phyloP scores from a whole-genome alignment of 2,113 vertebrate species.

The Ia io region DNA sequence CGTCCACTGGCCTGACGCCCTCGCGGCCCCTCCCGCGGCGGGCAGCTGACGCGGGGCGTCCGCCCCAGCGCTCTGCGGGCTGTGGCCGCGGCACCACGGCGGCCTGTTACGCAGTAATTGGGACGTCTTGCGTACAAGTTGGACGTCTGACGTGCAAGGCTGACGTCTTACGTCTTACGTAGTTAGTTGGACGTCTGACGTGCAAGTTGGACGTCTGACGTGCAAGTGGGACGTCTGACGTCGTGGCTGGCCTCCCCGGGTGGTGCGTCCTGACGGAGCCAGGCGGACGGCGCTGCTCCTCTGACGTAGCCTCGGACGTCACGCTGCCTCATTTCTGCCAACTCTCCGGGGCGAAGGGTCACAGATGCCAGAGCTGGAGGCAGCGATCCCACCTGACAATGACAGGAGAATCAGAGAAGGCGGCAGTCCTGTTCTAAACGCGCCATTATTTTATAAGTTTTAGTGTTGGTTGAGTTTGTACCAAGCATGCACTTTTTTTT shows the following conservation, averaged over 20 bases:
- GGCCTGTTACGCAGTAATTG: too few species aligned
- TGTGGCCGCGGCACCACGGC: fast-evolving
- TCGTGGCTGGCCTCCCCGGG: not conserved
- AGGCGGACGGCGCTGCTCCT: fast-evolving
- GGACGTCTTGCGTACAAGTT: too few species aligned
- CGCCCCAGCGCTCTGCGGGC: not conserved
- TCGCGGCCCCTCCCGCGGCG: fast-evolving
- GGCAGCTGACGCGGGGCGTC: not conserved
- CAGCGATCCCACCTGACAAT: fast-evolving
- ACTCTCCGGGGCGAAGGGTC: not conserved
- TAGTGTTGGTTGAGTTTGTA: not conserved
- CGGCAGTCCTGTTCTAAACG: fast-evolving
- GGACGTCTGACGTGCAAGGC: not conserved
- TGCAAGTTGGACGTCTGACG: not conserved
- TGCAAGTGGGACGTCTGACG: fast-evolving
- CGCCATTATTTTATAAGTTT: fast-evolving
- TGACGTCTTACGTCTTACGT: too few species aligned
- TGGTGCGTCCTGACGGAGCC: fast-evolving
- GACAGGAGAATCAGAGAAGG: not conserved
- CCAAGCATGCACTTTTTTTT: not conserved
- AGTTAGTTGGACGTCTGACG: not conserved
- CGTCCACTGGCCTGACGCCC: fast-evolving
- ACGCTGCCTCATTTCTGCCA: not conserved
- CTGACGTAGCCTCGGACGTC: not conserved
- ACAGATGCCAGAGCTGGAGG: fast-evolving